Conservation (phyloP, 1,140 invertebrate genomes). For the Thaumetopoea pityocampa region DNA sequence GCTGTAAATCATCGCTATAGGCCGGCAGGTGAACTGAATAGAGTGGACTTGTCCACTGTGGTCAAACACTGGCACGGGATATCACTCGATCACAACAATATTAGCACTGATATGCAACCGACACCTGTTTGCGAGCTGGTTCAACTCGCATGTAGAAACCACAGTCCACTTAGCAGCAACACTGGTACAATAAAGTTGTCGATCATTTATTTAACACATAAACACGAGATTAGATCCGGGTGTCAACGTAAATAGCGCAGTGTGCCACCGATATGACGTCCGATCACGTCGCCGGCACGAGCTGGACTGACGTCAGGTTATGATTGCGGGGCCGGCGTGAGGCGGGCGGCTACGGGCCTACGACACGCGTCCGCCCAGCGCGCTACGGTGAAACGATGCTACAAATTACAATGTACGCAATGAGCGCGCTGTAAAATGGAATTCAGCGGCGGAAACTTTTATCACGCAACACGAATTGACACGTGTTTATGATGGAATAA, state of each 20-base stretch:
- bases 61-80: slow-evolving; percentile 42
- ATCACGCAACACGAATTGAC: slow-evolving; percentile 4
- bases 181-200: slow-evolving; percentile 1
- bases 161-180: neutral
- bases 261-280: slow-evolving; percentile 17
- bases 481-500: too few species aligned
- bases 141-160: neutral
- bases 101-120: slow-evolving; percentile 46
- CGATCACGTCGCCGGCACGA: slow-evolving; percentile 27
- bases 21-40: slow-evolving; percentile 31
- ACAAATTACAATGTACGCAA: slow-evolving; percentile 38
- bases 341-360: slow-evolving; percentile 35
- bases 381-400: slow-evolving; percentile 48
- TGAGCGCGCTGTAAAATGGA: slow-evolving; percentile 14
- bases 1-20: slow-evolving; percentile 36
- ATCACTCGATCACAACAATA: slow-evolving; percentile 41
- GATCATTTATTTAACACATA: slow-evolving; percentile 9
- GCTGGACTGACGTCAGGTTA: slow-evolving; percentile 55
- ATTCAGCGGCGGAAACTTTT: slow-evolving; percentile 13
- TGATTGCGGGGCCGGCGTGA: slow-evolving; percentile 15
- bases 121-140: slow-evolving; percentile 38
- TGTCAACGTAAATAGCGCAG: slow-evolving; percentile 28
- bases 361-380: slow-evolving; percentile 49
- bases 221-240: slow-evolving; percentile 23
- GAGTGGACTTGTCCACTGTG: slow-evolving; percentile 36